Evolutionary conservation across 1,140 invertebrate species (phyloP).

Genomic region (Myzus persicae): DNA sequence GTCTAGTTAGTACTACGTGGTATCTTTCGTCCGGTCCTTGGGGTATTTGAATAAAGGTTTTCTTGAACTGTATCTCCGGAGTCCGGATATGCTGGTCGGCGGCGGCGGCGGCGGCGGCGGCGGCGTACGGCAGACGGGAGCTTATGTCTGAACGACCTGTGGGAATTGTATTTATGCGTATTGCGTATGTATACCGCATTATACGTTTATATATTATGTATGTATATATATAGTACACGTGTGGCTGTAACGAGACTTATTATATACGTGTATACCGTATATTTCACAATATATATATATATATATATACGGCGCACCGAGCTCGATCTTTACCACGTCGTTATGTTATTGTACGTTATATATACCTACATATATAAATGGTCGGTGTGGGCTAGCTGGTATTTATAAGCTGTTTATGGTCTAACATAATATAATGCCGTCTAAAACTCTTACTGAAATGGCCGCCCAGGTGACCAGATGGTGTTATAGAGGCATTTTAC

Average conservation of each 20-base stretch:
- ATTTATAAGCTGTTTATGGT: background rate
- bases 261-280: background rate
- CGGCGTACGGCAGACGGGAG: background rate
- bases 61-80: background rate
- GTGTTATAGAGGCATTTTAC: background rate
- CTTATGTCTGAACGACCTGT: background rate
- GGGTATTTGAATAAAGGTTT: background rate
- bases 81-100: background rate
- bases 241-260: background rate
- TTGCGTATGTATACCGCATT: background rate
- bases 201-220: no score
- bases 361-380: background rate
- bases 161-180: background rate
- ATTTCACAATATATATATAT: no score
- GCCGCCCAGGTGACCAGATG: no score
- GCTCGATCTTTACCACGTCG: background rate
- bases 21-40: background rate
- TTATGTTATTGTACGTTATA: background rate
- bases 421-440: background rate
- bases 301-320: background rate
- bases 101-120: no score
- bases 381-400: background rate
- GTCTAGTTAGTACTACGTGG: background rate
- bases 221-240: background rate
- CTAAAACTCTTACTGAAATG: background rate